phyloP scores from a whole-genome alignment of 2,113 vertebrate species.

The Pseudopodoces humilis region DNA sequence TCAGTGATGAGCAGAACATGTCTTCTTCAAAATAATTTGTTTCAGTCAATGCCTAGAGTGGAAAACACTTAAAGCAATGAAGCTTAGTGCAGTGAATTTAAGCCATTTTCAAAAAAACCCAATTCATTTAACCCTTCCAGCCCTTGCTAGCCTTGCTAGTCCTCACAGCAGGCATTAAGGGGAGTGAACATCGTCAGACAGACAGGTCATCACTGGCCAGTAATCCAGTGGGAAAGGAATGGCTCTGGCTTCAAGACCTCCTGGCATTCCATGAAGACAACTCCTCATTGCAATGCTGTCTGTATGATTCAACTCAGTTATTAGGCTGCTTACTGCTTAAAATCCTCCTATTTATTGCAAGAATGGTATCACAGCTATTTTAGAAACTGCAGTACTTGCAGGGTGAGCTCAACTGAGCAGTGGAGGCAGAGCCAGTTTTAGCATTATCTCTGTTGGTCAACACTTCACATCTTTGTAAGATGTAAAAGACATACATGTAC shows the following conservation, averaged over 20 bases:
- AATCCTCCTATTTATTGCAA: no score
- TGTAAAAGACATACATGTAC: no score
- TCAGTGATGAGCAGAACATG: background rate
- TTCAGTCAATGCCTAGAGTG: background rate
- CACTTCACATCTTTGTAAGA: background rate
- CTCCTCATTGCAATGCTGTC: background rate
- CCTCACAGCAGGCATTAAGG: fast-evolving
- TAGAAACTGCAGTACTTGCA: background rate
- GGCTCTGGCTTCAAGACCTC: fast-evolving
- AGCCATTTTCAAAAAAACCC: background rate
- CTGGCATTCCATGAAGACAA: fast-evolving
- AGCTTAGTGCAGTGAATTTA: background rate
- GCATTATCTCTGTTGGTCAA: fast-evolving
- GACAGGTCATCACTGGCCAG: fast-evolving
- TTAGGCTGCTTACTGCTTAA: background rate
- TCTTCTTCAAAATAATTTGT: background rate
- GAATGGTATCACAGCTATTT: background rate
- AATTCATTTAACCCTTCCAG: background rate
- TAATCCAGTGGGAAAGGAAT: fast-evolving
- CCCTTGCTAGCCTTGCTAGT: background rate
- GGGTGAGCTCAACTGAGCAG: no score
- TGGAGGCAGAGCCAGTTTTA: background rate
- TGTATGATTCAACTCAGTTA: background rate
- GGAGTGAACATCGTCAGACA: background rate
- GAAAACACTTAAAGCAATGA: background rate